A percentile compares a stretch with the other conserved stretches of the same genome.
These are phyloP conservation scores for Podocnemis expansa DNA, from an alignment of 2,113 vertebrate genomes.

Conservation along the genomic window DNA sequence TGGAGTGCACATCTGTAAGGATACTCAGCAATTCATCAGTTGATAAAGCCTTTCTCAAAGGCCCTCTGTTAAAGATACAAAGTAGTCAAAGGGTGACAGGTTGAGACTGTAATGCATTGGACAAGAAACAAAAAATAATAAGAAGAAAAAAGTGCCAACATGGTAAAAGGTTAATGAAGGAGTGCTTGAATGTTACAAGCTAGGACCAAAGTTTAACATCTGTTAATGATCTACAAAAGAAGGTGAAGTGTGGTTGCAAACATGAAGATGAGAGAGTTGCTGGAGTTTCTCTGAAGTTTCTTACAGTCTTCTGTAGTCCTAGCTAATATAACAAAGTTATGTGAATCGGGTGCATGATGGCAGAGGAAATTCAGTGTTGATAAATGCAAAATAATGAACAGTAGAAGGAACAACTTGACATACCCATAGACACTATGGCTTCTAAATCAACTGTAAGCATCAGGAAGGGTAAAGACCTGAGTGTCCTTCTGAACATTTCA, in stretches of 20 bases:
- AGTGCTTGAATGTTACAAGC: neutral
- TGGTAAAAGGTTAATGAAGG: neutral
- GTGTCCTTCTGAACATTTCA: rapidly evolving
- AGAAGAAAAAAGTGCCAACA: neutral
- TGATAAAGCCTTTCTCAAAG: neutral
- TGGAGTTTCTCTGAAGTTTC: neutral
- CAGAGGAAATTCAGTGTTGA: neutral
- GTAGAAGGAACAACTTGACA: neutral
- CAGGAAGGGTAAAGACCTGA: neutral
- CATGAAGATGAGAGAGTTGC: neutral
- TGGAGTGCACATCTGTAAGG: neutral
- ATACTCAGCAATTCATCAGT: neutral
- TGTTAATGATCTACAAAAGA: neutral
- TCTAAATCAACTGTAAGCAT: neutral
- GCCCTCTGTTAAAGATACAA: neutral
- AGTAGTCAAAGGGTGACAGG: neutral
- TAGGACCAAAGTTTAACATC: neutral
- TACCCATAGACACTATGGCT: neutral
- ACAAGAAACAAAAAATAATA: neutral
- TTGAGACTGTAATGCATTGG: neutral
- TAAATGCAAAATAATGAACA: neutral
- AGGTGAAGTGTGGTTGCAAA: neutral
- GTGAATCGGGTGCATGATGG: neutral
- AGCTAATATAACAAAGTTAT: neutral
- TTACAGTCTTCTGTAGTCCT: neutral